phyloP scores from a whole-genome alignment of 2,113 vertebrate species.

The Elgaria multicarinata region DNA sequence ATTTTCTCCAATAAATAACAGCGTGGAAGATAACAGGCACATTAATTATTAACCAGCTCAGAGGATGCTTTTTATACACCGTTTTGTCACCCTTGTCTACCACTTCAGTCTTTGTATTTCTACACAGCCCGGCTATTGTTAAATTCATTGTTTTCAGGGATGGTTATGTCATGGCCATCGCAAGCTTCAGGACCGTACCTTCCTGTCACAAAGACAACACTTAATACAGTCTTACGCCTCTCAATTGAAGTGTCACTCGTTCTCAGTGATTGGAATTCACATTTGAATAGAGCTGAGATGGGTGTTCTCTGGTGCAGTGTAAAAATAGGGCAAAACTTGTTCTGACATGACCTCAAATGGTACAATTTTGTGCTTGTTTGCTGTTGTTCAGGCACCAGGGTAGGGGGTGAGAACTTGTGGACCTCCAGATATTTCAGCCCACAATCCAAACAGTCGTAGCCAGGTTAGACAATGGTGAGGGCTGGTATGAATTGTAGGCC shows the following conservation, averaged over 20 bases:
- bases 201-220: slow-evolving; percentile 6
- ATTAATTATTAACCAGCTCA: slow-evolving; percentile 44
- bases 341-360: not conserved
- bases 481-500: too few species aligned
- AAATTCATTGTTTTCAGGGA: slow-evolving; percentile 41
- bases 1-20: slow-evolving; percentile 54
- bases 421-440: too few species aligned
- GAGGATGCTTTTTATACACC: slow-evolving; percentile 30
- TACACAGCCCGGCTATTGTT: slow-evolving; percentile 3
- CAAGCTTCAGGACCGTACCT: not conserved
- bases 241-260: not conserved
- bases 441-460: too few species aligned
- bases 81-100: slow-evolving; percentile 16
- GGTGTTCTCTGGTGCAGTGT: not conserved
- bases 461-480: too few species aligned
- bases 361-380: not conserved
- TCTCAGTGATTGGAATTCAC: not conserved
- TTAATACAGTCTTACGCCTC: not conserved
- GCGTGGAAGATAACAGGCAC: slow-evolving; percentile 32
- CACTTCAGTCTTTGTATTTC: slow-evolving; percentile 31
- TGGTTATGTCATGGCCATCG: slow-evolving; percentile 25
- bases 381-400: not conserved
- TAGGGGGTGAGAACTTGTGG: not conserved
- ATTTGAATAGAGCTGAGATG: not conserved
- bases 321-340: not conserved